phyloP scores from a whole-genome alignment of 2,113 vertebrate species.

The Pimephales promelas region DNA sequence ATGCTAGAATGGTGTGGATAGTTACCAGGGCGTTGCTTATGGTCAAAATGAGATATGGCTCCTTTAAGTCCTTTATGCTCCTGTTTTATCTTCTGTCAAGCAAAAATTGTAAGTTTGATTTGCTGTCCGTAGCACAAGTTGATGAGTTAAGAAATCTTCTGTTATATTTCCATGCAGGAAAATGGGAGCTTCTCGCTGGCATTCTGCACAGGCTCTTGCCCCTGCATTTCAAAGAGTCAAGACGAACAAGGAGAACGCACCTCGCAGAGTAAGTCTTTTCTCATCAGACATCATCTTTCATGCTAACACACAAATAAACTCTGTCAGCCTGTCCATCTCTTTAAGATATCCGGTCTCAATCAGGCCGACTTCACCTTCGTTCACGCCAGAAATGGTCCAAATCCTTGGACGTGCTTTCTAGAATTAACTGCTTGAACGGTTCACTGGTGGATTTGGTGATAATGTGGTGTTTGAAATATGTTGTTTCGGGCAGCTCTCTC shows the following conservation, averaged over 20 bases:
- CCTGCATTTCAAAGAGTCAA: constrained; percentile 53
- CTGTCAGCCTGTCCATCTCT: not conserved
- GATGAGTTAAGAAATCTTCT: not conserved
- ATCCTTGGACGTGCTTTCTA: not conserved
- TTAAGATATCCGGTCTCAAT: not conserved
- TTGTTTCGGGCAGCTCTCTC: constrained; percentile 72
- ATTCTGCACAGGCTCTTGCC: constrained; percentile 75
- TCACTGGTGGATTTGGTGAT: constrained; percentile 8
- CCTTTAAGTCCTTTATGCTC: too few relatives aligned
- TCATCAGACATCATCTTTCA: not conserved
- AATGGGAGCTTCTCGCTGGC: constrained; percentile 79
- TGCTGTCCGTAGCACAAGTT: too few relatives aligned
- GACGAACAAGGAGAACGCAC: constrained; percentile 71
- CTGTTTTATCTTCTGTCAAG: too few relatives aligned
- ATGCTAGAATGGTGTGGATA: too few relatives aligned
- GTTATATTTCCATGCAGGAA: constrained; percentile 65
- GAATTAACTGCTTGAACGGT: not conserved
- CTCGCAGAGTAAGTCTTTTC: constrained; percentile 78
- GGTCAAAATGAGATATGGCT: too few relatives aligned
- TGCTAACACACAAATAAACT: not conserved
- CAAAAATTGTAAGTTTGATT: too few relatives aligned
- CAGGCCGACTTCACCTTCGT: not conserved
- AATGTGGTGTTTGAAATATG: constrained; percentile 40
- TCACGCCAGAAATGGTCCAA: not conserved
- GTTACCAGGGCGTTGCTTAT: too few relatives aligned